Evolutionary conservation across 1,140 invertebrate genomes (phyloP).

Genomic region (Caenorhabditis remanei): DNA sequence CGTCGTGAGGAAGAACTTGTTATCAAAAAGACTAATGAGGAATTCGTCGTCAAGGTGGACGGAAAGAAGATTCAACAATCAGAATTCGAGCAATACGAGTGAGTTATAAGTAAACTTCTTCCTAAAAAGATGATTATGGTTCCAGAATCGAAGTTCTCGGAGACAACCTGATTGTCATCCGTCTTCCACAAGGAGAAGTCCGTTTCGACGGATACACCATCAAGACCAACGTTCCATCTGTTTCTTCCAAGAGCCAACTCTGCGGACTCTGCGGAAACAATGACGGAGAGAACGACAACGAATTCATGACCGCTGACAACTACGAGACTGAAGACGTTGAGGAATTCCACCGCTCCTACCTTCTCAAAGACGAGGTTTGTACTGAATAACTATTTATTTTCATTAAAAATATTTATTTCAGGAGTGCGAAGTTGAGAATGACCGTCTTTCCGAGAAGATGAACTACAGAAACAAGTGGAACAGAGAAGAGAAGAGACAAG

Average conservation of each 20-base stretch:
- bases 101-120: neutral
- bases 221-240: conserved; percentile 64
- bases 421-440: conserved; percentile 57
- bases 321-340: conserved; percentile 59
- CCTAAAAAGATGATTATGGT: neutral
- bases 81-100: conserved; percentile 61
- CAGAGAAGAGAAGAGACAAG: conserved; percentile 44
- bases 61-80: neutral
- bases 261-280: conserved; percentile 68
- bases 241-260: conserved; percentile 49
- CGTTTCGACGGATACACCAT: conserved; percentile 68
- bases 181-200: conserved; percentile 65
- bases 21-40: conserved; percentile 29
- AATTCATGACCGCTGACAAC: conserved; percentile 57
- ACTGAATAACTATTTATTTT: neutral
- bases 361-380: conserved; percentile 56
- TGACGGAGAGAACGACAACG: conserved; percentile 59
- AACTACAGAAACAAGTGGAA: conserved; percentile 59
- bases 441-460: conserved; percentile 47
- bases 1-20: conserved; percentile 51
- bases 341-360: conserved; percentile 65
- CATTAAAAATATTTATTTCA: neutral
- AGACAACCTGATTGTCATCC: conserved; percentile 59
- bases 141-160: conserved; percentile 62
- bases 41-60: conserved; percentile 45